Base-by-base conservation (phyloP, 2,888 invertebrate genomes). In the Tryphoninae sp. region DNA sequence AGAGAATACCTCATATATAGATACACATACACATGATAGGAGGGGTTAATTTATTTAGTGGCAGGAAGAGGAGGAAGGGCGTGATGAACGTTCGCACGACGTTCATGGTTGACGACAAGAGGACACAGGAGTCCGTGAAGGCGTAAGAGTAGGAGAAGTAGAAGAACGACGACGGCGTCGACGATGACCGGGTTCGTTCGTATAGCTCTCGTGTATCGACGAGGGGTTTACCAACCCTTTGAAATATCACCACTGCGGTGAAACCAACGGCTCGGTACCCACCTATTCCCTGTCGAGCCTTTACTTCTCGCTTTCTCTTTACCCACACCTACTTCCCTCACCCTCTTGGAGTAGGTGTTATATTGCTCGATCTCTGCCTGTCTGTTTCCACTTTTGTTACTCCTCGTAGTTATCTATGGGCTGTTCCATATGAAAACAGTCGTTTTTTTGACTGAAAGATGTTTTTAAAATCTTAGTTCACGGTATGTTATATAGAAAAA, bases 11-110 rank as follows among this genome's bases (percentile, higher is more conserved):
- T 33, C 2, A 45, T 13, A 45, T 45, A 13, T 45, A 45, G 1
- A 7, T 45, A 45, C 13, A 45, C 2, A 45, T 45, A 45, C 13
- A 45, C 86, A 86, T 85, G 80, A 83, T 83, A 69, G 40, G 74
- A 73, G 59, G 23, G 77, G 84, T 83, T 89, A 87, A 89, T 88
- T 88, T 88, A 89, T 89, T 89, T 87, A 87, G 86, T 80, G 85
- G 68, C 72, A 83, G 83, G 81, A 86, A 86, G 86, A 81, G 82
- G n/a, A 51, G 72, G 58, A 26, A 22, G 67, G 22, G 78, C 8
- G 8, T 61, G 78, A 65, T 33, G 23, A 45, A 72, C 61, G 67
- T 61, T 40, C 67, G 26, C 61, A 53, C 51, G 33, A 40, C 16
- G 68, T 61, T 49, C 65, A 76, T 55, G 67, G 64, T 13, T 64